A percentile compares a stretch with the other conserved stretches of the same genome.
phyloP scores from a whole-genome alignment of 2,888 invertebrate species.

The Plusia festucae region DNA sequence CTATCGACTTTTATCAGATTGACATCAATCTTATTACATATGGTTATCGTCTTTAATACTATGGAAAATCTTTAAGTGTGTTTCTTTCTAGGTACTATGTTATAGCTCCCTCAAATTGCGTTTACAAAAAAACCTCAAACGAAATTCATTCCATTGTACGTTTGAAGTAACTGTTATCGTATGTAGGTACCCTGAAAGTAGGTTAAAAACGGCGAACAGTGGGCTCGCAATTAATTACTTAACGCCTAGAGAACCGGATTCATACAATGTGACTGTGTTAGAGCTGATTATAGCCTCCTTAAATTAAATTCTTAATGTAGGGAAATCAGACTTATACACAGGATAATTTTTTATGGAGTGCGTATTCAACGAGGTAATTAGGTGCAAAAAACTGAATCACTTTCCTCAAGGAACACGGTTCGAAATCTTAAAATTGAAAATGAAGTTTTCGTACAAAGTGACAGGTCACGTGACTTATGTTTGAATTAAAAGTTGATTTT shows the following conservation, averaged over 20 bases:
- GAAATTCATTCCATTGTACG: conserved; percentile 23
- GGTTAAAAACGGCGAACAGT: conserved; percentile 49
- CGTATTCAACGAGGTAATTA: too few species aligned
- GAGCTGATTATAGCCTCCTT: conserved; percentile 27
- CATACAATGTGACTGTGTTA: conserved; percentile 18
- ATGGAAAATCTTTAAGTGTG: not conserved
- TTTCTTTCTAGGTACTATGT: not conserved
- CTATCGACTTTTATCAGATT: not conserved
- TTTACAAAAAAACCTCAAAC: not conserved
- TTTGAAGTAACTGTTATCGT: conserved; percentile 32
- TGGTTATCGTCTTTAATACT: too few species aligned
- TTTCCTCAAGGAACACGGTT: too few species aligned
- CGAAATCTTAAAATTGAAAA: too few species aligned
- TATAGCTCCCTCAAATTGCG: not conserved
- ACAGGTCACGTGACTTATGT: too few species aligned
- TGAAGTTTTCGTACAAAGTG: too few species aligned
- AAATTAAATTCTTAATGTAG: too few species aligned
- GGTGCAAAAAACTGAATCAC: too few species aligned
- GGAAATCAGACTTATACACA: too few species aligned
- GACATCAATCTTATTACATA: not conserved
- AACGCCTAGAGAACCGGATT: conserved; percentile 34
- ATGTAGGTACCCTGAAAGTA: conserved; percentile 31
- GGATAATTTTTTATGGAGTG: too few species aligned
- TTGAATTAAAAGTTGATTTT: too few species aligned
- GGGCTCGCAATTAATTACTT: conserved; percentile 44